Conservation (phyloP, 2,888 invertebrate genomes). For the Gari tellinella region DNA sequence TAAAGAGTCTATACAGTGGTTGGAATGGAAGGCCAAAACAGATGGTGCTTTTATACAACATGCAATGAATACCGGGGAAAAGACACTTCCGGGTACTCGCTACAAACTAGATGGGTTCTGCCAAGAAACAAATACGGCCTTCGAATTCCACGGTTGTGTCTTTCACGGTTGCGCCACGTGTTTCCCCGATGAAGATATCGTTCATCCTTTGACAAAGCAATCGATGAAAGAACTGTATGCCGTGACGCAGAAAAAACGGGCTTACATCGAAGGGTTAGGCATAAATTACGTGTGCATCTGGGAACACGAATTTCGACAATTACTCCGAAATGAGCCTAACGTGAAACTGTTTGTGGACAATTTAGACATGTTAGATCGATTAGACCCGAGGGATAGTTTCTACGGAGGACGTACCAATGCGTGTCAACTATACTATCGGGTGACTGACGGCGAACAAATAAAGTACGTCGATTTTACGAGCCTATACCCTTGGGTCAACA, state of each 20-base stretch:
- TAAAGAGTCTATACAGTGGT: slow-evolving; percentile 17
- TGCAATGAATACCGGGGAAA: slow-evolving; percentile 32
- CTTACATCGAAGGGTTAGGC: slow-evolving; percentile 28
- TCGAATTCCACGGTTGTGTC: slow-evolving; percentile 46
- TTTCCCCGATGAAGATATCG: slow-evolving; percentile 16
- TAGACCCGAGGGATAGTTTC: slow-evolving; percentile 68
- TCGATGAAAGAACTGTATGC: slow-evolving; percentile 40
- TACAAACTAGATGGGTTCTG: slow-evolving; percentile 43
- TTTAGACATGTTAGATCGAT: no score
- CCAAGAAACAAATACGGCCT: slow-evolving; percentile 29
- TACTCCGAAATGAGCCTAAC: slow-evolving; percentile 23
- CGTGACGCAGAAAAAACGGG: slow-evolving; percentile 37
- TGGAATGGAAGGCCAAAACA: slow-evolving; percentile 9
- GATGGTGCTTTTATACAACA: slow-evolving; percentile 15
- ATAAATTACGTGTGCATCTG: slow-evolving; percentile 55
- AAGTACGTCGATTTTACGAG: slow-evolving; percentile 46
- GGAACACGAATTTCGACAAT: slow-evolving; percentile 59
- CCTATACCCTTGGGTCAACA: slow-evolving; percentile 69
- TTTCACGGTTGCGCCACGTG: slow-evolving; percentile 36
- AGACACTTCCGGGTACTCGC: slow-evolving; percentile 22
- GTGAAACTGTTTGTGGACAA: not conserved
- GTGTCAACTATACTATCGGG: slow-evolving; percentile 60
- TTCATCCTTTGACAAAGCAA: slow-evolving; percentile 18
- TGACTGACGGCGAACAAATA: slow-evolving; percentile 43
- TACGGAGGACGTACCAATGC: slow-evolving; percentile 70